phyloP scores from a whole-genome alignment of 2,888 invertebrate species.

The Drosophila prostipennis region DNA sequence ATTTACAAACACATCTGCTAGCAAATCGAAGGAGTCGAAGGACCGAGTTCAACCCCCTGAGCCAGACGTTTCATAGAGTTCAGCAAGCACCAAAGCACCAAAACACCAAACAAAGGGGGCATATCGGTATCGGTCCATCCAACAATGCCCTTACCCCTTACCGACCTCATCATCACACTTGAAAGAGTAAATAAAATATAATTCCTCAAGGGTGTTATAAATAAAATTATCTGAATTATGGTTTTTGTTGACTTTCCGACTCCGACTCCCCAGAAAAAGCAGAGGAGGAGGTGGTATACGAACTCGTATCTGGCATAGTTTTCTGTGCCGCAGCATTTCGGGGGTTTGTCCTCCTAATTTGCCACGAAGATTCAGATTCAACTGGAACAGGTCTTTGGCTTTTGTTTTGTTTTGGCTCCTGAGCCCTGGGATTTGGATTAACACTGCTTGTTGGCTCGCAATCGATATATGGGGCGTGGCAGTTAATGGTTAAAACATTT shows the following conservation, averaged over 20 bases:
- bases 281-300: background rate
- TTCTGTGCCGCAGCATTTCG: slow-evolving; percentile 24
- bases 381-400: slow-evolving; percentile 20
- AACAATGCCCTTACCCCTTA: slow-evolving; percentile 34
- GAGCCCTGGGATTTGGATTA: slow-evolving; percentile 16
- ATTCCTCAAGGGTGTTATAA: slow-evolving; percentile 82
- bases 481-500: slow-evolving; percentile 27
- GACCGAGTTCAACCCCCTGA: slow-evolving; percentile 34
- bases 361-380: slow-evolving; percentile 52
- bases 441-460: background rate
- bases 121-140: slow-evolving; percentile 36
- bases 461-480: slow-evolving; percentile 19
- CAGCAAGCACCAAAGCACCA: slow-evolving; percentile 19
- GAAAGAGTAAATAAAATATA: slow-evolving; percentile 80
- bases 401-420: background rate
- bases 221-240: slow-evolving; percentile 83
- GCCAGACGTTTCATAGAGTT: slow-evolving; percentile 50
- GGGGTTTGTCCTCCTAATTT: slow-evolving; percentile 70
- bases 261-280: slow-evolving; percentile 48
- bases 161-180: slow-evolving; percentile 79
- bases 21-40: slow-evolving; percentile 66
- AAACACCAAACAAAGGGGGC: slow-evolving; percentile 28
- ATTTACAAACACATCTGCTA: slow-evolving; percentile 76
- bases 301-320: slow-evolving; percentile 64
- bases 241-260: slow-evolving; percentile 80